Conservation (phyloP, 2,888 invertebrate species). For the Agrenia bidenticulata region DNA sequence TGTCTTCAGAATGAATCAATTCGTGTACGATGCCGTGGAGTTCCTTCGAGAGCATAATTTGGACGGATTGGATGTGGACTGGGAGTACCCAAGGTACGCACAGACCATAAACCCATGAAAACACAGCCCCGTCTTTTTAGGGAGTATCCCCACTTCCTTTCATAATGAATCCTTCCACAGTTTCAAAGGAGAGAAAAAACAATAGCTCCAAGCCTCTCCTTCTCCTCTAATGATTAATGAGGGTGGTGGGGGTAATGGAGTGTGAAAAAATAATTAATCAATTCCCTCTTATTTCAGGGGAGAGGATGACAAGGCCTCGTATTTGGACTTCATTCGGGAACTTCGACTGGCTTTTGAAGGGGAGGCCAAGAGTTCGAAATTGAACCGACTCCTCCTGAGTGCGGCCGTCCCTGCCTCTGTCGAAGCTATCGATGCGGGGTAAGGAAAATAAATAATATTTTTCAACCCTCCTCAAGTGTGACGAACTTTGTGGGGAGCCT, state of each 20-base stretch:
- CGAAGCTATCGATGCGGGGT: constrained; percentile 88
- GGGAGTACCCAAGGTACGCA: constrained; percentile 89
- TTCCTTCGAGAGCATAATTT: constrained; percentile 87
- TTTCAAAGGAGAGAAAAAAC: too few relatives aligned
- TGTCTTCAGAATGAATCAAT: constrained; percentile 90
- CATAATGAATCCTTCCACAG: too few relatives aligned
- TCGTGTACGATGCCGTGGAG: constrained; percentile 91
- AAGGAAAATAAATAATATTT: constrained; percentile 34
- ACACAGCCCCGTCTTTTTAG: too few relatives aligned
- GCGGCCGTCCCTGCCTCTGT: constrained; percentile 92
- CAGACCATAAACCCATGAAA: too few relatives aligned
- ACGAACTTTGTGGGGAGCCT: too few relatives aligned
- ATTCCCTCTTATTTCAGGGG: constrained; percentile 69
- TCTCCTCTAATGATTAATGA: constrained; percentile 4
- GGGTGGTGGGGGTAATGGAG: constrained; percentile 24
- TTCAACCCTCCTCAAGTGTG: too few relatives aligned
- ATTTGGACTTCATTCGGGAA: constrained; percentile 80
- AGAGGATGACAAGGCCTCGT: constrained; percentile 79
- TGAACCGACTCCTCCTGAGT: constrained; percentile 73
- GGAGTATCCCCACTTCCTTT: too few relatives aligned
- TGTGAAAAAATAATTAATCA: constrained; percentile 17
- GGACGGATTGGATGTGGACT: constrained; percentile 88
- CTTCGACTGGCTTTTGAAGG: constrained; percentile 88
- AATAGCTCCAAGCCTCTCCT: too few relatives aligned
- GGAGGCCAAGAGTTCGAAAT: constrained; percentile 83